Conservation (phyloP, 2,113 vertebrate genomes). For the Notechis scutatus region DNA sequence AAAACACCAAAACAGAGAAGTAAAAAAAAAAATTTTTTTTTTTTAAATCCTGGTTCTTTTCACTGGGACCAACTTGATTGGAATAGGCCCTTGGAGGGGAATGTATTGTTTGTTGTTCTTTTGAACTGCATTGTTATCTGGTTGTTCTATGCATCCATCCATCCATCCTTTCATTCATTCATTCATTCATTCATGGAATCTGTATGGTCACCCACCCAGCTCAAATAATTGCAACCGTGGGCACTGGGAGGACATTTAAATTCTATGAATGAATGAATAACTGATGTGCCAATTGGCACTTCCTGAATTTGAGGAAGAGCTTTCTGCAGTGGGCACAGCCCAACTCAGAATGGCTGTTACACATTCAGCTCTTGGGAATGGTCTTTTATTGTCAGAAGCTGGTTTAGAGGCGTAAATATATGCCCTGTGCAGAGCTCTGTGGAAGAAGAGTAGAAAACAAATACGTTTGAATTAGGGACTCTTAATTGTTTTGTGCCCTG, state of each 20-base stretch:
- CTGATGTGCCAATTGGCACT: neutral
- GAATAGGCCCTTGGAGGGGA: neutral
- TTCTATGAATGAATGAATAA: neutral
- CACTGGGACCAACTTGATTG: neutral
- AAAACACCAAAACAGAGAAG: neutral
- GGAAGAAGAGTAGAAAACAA: neutral
- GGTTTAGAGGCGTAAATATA: neutral
- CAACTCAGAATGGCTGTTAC: neutral
- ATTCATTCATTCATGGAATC: neutral
- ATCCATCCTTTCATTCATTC: neutral
- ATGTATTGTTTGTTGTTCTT: neutral
- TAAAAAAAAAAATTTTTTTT: neutral
- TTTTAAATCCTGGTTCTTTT: neutral
- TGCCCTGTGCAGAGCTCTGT: neutral
- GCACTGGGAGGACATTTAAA: neutral
- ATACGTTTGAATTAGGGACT: neutral
- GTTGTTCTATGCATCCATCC: neutral
- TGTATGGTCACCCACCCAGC: neutral
- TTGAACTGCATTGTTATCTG: neutral
- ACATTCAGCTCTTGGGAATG: neutral
- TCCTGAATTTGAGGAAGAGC: neutral
- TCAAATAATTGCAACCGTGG: neutral
- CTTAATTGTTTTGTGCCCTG: neutral
- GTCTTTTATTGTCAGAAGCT: neutral
- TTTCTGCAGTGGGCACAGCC: neutral